Evolutionary conservation across 2,797 vertebrate species (phyloP), one percentile per base, ranked within the genome.

Genomic region (Macroramphosus scolopax): DNA sequence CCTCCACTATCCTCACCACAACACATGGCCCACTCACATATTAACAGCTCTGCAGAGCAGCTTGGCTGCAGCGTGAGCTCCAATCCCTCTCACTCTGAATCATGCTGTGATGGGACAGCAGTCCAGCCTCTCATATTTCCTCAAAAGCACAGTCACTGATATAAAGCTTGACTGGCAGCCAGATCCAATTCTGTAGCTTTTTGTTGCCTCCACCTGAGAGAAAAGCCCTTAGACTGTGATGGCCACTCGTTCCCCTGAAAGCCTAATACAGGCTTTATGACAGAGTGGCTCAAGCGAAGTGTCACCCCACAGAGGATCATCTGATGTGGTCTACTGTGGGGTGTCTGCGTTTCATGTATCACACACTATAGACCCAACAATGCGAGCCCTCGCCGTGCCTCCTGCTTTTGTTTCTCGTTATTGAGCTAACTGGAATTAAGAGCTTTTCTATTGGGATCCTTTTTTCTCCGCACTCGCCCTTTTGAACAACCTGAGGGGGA

Each of bases 401-500:
- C 57, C 22, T 56, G 31, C 48, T 59, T 80, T 76, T 78, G 80
- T 83, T 78, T 80, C 56, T 80, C 72, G 79, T 84, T 82, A 80
- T 73, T 61, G 75, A 70, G 68, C 68, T 72, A 73, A 85, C 80
- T 67, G 66, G 77, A 86, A 86, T 87, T 83, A 87, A 80, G 69
- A 76, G 70, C 64, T 72, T 85, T 87, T 79, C 62, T 77, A 69
- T 72, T 36, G 77, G 70, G 71, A 76, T 73, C 50, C 49, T 35
- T 66, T 35, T 66, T 75, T 72, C 63, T 64, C 51, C 59, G 53
- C 62, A 57, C 51, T 78, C 57, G 51, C 74, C 74, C 74, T 84
- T 81, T 84, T 77, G 68, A 86, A 85, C 81, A 84, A 88, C 83
- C 78, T 77, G 66, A 74, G 85, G 85, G 80, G 79, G 69, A 83